Evolutionary conservation across 1,140 invertebrate genomes (phyloP).

Genomic region (Mactra quadrangularis): DNA sequence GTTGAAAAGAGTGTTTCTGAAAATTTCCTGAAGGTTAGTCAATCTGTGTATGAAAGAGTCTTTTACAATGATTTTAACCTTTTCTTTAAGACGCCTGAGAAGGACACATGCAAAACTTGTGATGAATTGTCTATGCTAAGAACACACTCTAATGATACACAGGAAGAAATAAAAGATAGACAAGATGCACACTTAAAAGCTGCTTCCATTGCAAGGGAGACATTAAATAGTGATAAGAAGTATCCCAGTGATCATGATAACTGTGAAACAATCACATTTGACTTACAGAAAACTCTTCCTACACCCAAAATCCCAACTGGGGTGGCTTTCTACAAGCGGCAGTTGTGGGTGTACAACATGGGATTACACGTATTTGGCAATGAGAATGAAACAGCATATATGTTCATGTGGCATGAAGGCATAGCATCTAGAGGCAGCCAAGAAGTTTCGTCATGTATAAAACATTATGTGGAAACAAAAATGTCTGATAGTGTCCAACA

Average conservation of each 20-base stretch:
- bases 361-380: neutral
- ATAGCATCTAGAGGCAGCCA: too few species aligned
- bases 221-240: too few species aligned
- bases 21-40: neutral
- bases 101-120: too few species aligned
- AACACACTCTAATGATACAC: too few species aligned
- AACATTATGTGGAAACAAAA: conserved; percentile 4
- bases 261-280: too few species aligned
- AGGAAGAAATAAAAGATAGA: too few species aligned
- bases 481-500: neutral
- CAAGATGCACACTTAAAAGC: too few species aligned
- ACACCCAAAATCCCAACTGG: too few species aligned
- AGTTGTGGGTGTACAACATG: conserved; percentile 15
- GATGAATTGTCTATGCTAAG: too few species aligned
- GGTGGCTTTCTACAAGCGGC: conserved; percentile 17
- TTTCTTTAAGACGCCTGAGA: neutral
- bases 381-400: conserved; percentile 3
- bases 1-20: neutral
- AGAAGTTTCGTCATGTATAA: conserved; percentile 9
- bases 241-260: too few species aligned
- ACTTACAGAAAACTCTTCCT: too few species aligned
- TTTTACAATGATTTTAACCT: neutral
- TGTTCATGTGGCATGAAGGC: conserved; percentile 13
- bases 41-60: neutral
- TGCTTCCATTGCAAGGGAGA: too few species aligned